Conservation (phyloP, 2,888 invertebrate species). For the Plagodis pulveraria region DNA sequence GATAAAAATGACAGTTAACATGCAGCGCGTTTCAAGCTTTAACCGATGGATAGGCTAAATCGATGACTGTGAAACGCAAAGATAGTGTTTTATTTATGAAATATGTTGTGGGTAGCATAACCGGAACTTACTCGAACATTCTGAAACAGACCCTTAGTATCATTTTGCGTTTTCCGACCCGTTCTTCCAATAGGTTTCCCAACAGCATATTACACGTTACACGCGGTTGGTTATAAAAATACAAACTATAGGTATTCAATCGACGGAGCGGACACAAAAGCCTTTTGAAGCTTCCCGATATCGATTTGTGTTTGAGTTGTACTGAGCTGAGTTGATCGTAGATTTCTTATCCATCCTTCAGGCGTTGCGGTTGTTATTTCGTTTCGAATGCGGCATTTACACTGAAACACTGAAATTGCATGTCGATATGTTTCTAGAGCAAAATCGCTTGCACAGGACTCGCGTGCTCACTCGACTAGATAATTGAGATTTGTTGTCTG, state of each 20-base stretch:
- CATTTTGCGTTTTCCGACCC: too few relatives aligned
- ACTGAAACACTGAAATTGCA: constrained; percentile 4
- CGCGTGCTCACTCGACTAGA: constrained; percentile 1
- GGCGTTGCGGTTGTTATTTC: constrained; percentile 8
- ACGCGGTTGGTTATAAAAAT: constrained; percentile 16
- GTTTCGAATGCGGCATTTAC: constrained; percentile 9
- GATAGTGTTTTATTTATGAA: too few relatives aligned
- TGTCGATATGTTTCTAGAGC: constrained; percentile 2
- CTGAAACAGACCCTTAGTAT: too few relatives aligned
- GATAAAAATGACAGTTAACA: too few relatives aligned
- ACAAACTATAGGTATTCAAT: constrained; percentile 23
- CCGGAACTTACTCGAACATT: too few relatives aligned
- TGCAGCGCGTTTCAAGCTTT: too few relatives aligned
- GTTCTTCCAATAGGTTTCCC: too few relatives aligned
- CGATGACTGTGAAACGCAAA: too few relatives aligned
- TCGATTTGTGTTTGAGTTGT: constrained; percentile 33
- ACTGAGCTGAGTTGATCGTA: constrained; percentile 27
- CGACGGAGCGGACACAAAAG: constrained; percentile 26
- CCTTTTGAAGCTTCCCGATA: constrained; percentile 25
- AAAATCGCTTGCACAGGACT: not conserved
- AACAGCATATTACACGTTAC: constrained; percentile 17
- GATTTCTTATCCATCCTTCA: constrained; percentile 22
- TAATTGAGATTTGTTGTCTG: constrained; percentile 3
- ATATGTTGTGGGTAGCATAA: too few relatives aligned
- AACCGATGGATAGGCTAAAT: too few relatives aligned